These are phyloP conservation scores for Hipparchia sbordonii DNA, from an alignment of 2,888 invertebrate genomes.

Conservation along the genomic window DNA sequence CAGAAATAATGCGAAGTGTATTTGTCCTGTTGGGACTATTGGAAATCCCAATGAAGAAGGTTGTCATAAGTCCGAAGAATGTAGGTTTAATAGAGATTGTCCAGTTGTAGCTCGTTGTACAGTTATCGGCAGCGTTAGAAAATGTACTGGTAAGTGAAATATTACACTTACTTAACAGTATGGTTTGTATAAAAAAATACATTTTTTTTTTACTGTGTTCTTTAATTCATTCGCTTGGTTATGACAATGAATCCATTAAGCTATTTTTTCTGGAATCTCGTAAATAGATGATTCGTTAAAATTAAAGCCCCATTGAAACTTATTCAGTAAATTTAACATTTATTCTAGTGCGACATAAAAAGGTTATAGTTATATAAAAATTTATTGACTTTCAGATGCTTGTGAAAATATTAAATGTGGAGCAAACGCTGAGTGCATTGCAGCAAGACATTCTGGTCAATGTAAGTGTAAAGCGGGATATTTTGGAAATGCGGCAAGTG, in stretches of 20 bases:
- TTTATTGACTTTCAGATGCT: conserved; percentile 80
- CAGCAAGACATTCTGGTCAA: conserved; percentile 88
- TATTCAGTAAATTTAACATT: too few species aligned
- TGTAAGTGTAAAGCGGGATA: conserved; percentile 92
- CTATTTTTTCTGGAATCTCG: too few species aligned
- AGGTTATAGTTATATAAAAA: not conserved
- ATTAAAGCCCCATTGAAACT: too few species aligned
- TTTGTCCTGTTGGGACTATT: conserved; percentile 89
- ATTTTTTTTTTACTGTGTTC: too few species aligned
- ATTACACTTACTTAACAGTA: not conserved
- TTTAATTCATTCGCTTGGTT: too few species aligned
- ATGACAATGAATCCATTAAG: too few species aligned
- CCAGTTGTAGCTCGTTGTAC: conserved; percentile 91
- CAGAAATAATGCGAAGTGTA: conserved; percentile 90
- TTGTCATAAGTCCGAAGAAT: conserved; percentile 92
- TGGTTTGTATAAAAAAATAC: too few species aligned
- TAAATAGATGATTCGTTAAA: too few species aligned
- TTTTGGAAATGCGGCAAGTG: conserved; percentile 88
- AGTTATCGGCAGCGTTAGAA: conserved; percentile 86
- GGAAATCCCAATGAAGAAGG: conserved; percentile 94
- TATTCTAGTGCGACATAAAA: too few species aligned
- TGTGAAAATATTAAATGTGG: conserved; percentile 91
- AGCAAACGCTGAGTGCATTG: conserved; percentile 91
- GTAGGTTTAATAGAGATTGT: conserved; percentile 90
- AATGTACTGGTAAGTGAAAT: conserved; percentile 85